Evolutionary conservation across 2,888 invertebrate genomes (phyloP), one percentile per base, ranked within the genome.

Genomic region (Heteromurus nitidus): DNA sequence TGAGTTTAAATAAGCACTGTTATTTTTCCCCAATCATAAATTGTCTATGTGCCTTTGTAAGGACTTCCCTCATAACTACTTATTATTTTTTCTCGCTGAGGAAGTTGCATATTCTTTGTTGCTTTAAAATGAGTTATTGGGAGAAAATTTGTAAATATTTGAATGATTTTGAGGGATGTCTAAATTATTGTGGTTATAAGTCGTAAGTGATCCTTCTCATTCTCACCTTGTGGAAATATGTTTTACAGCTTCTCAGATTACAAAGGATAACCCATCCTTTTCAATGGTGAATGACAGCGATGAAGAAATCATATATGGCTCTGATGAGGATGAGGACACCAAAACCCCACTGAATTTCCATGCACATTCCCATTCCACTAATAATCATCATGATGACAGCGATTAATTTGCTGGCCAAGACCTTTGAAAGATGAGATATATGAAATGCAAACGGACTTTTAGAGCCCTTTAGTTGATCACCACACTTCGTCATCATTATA

Each of bases 281-380:
- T 98, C 98, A 24, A 98, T 99, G 98, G 94, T 98, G 88, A 98
- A 98, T 90, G 98, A 99, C 89, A 98, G 97, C 0, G 98, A 98
- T 88, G 98, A 98, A 89, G 97, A 97, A 86, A 96, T 98, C 9
- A 95, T 97, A 88, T 98, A 97, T 89, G 97, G 97, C 24, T 95
- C 96, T 0, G 96, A 96, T 88, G 96, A 96, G 88, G 87, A 87
- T 55, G 87, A 87, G 31, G 85, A 82, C 16, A 83, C 84, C 0
- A 87, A 87, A 80, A 95, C 94, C 88, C 92, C 95, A 80, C 92
- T 95, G 84, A 95, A 87, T 72, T 80, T 70, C 64, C 83, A 83
- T 69, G 81, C 82, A 18, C 75, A 70, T 67, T 83, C 84, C 2
- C 81, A 82, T 58, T 65, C 73, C 24, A 69, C 81, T 20, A 80